phyloP scores from a whole-genome alignment of 2,888 invertebrate genomes.

The Nomada goodeniana region DNA sequence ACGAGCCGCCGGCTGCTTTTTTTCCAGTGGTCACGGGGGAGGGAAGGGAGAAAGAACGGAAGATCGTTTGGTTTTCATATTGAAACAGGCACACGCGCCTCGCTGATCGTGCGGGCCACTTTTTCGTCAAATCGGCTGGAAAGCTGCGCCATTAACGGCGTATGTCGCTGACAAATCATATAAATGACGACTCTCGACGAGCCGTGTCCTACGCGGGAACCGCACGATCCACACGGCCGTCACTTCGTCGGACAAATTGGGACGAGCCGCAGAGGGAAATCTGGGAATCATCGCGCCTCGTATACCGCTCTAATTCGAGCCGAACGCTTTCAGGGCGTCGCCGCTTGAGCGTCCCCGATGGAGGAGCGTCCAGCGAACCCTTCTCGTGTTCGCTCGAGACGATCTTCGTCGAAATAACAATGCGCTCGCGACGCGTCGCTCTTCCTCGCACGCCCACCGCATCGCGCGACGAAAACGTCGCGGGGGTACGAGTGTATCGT shows the following conservation, averaged over 20 bases:
- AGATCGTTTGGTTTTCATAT: constrained; percentile 76
- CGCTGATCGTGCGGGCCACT: constrained; percentile 73
- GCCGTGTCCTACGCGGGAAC: constrained; percentile 59
- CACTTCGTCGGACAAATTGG: constrained; percentile 35
- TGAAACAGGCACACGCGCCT: constrained; percentile 74
- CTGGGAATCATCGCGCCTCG: background rate
- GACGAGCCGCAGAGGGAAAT: background rate
- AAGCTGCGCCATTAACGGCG: constrained; percentile 77
- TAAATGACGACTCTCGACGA: constrained; percentile 75
- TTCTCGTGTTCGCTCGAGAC: constrained; percentile 33
- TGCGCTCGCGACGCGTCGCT: constrained; percentile 1
- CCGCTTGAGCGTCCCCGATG: constrained; percentile 15
- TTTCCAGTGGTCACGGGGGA: constrained; percentile 61
- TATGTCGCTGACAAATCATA: constrained; percentile 83
- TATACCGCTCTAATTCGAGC: background rate
- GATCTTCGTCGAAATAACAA: constrained; percentile 45
- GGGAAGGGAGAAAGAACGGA: constrained; percentile 54
- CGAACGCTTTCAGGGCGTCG: constrained; percentile 2
- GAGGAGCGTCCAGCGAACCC: constrained; percentile 22
- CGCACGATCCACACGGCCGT: constrained; percentile 41
- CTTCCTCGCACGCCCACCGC: constrained; percentile 50
- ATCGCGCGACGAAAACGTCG: constrained; percentile 1
- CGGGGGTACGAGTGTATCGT: background rate
- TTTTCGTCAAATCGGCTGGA: constrained; percentile 84
- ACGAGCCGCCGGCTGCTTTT: constrained; percentile 60